These are phyloP conservation scores for Tetramorium bicarinatum DNA, from an alignment of 2,888 invertebrate genomes.

Conservation along the genomic window DNA sequence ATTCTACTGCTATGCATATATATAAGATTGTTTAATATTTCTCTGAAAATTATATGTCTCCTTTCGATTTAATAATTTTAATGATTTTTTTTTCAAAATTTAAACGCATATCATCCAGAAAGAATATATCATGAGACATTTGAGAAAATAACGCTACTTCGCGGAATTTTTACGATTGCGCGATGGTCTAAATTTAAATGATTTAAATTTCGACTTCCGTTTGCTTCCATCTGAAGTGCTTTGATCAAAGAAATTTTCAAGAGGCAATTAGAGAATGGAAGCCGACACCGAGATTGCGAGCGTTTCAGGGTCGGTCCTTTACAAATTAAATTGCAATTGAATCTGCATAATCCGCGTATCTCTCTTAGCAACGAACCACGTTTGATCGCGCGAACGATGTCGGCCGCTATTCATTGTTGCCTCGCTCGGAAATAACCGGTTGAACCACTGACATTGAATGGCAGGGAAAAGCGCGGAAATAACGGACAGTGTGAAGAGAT, in stretches of 20 bases:
- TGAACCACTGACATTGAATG: conserved; percentile 58
- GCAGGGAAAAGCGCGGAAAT: conserved; percentile 23
- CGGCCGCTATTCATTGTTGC: conserved; percentile 55
- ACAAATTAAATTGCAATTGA: conserved; percentile 57
- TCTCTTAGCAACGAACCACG: conserved; percentile 27
- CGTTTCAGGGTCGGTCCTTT: conserved; percentile 39
- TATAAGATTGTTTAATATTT: background rate
- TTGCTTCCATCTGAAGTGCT: background rate
- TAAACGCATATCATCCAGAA: background rate
- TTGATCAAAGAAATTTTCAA: conserved; percentile 49
- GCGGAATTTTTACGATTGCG: background rate
- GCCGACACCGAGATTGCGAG: background rate
- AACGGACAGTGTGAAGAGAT: conserved; percentile 16
- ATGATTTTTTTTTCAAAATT: background rate
- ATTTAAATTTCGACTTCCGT: conserved; percentile 3
- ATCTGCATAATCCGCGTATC: conserved; percentile 40
- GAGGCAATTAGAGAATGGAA: conserved; percentile 54
- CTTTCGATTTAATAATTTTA: background rate
- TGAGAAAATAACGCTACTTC: background rate
- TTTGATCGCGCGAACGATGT: conserved; percentile 38
- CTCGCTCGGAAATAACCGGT: conserved; percentile 46
- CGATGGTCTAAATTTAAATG: background rate
- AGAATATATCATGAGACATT: background rate
- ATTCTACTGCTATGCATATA: background rate
- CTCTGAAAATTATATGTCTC: background rate